Conservation (phyloP, 1,140 invertebrate species). For the Drosophila asahinai region DNA sequence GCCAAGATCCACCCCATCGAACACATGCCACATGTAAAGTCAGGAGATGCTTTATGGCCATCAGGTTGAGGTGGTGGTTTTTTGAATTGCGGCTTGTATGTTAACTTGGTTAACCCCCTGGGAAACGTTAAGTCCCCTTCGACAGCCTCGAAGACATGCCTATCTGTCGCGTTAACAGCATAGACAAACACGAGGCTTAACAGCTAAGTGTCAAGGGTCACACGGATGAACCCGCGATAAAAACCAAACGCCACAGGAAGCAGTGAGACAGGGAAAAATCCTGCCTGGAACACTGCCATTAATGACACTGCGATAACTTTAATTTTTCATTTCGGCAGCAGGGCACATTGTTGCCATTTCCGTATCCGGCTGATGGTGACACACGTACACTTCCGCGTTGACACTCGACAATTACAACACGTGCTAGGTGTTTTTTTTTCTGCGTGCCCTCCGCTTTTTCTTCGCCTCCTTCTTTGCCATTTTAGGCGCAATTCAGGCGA, state of each 20-base stretch:
- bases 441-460: conserved; percentile 1
- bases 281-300: conserved; percentile 45
- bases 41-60: conserved; percentile 9
- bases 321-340: conserved; percentile 70
- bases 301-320: conserved; percentile 71
- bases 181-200: conserved; percentile 48
- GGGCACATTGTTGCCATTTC: conserved; percentile 65
- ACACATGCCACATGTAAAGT: conserved; percentile 9
- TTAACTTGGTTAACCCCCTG: conserved; percentile 16
- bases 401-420: conserved; percentile 78
- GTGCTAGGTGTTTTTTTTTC: conserved; percentile 55
- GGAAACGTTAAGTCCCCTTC: conserved; percentile 25
- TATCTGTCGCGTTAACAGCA: conserved; percentile 29
- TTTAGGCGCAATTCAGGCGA: conserved; percentile 54
- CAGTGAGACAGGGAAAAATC: conserved; percentile 13
- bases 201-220: conserved; percentile 31
- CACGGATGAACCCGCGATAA: conserved; percentile 53
- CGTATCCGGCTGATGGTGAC: conserved; percentile 59
- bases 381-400: conserved; percentile 51
- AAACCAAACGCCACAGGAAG: conserved; percentile 14
- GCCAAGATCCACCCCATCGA: not conserved
- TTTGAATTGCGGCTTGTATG: conserved; percentile 22
- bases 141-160: conserved; percentile 29
- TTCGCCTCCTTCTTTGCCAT: conserved; percentile 30
- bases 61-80: conserved; percentile 15